Conservation (phyloP, 2,888 invertebrate species). For the Chironomus riparius region DNA sequence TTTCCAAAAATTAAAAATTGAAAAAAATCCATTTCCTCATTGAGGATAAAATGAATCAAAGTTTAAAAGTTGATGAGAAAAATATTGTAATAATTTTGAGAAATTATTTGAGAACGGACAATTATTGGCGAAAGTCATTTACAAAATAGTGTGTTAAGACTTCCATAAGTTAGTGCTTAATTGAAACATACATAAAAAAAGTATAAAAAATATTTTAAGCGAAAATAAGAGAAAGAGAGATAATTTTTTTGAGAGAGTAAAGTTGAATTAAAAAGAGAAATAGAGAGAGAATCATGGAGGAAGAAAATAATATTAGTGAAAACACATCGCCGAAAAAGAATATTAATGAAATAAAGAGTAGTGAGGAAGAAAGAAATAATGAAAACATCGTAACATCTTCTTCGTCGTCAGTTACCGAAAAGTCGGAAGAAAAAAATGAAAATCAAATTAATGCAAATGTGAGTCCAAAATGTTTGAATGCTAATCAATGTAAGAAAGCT, state of each 20-base stretch:
- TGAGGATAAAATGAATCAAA: constrained; percentile 16
- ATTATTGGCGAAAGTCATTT: constrained; percentile 10
- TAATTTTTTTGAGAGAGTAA: not conserved
- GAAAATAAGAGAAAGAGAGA: not conserved
- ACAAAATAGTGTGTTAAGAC: constrained; percentile 6
- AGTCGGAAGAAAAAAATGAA: not conserved
- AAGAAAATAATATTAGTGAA: not conserved
- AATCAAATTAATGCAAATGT: not conserved
- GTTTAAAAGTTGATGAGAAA: not conserved
- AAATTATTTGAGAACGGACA: constrained; percentile 15
- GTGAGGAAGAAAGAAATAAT: not conserved
- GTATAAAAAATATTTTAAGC: not conserved
- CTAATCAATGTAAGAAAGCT: not conserved
- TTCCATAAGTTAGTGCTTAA: not conserved
- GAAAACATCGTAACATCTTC: not conserved
- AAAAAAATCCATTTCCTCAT: not conserved
- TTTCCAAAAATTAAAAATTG: not conserved
- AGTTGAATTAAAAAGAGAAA: not conserved
- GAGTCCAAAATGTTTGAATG: constrained; percentile 7
- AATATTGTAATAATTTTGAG: not conserved
- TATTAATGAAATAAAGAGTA: not conserved
- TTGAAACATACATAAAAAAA: not conserved
- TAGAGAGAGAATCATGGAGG: constrained; percentile 5
- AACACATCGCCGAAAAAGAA: not conserved
- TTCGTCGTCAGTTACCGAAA: not conserved